Evolutionary conservation across 23 tunicate genomes (phyloP), one percentile per base, ranked within the genome.

Genomic region (Phallusia fumigata): DNA sequence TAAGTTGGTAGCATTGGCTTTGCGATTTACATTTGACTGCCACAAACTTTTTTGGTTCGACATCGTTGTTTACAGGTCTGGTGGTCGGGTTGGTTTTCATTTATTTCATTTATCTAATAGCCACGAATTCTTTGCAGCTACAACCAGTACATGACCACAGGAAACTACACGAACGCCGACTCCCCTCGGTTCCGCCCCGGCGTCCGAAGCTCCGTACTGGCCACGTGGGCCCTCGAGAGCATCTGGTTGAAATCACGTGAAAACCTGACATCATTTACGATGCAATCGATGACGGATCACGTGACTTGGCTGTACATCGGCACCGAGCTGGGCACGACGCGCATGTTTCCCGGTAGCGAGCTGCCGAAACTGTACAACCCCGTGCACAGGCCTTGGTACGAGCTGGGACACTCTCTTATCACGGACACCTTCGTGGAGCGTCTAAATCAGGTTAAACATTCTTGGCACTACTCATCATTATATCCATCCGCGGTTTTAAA

Each of bases 331-430:
- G 98, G 98, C 6, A 65, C 88, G 78, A 88, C 88, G 51, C 86
- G 99, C 24, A 90, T 95, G 24, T 83, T 58, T 28, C 95, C 95
- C 24, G 99, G 96, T 28, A 85, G 84, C 13, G 52, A 84, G 74
- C 81, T 95, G 87, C 93, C 93, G 0, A 88, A 93, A 74, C 31
- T 81, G 35, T 93, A 93, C 81, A 78, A 88, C 35, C 88, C 93
- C 19, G 35, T 78, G 15, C 88, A 84, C 30, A 84, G 98, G 65
- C 93, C 98, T 3, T 93, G 98, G 98, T 93, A 91, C 82, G 80
- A 81, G 53, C 82, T 80, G 85, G 90, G 87, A 11, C 45, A 40
- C 52, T 47, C 87, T 6, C 81, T 91, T 22, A 51, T 90, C 31
- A 84, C 52, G 8, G 69, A 58, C 26, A 24, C 69, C 28, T 58